These are phyloP conservation scores for Ditylenchus dipsaci DNA, from an alignment of 1,140 invertebrate species.

Conservation along the genomic window DNA sequence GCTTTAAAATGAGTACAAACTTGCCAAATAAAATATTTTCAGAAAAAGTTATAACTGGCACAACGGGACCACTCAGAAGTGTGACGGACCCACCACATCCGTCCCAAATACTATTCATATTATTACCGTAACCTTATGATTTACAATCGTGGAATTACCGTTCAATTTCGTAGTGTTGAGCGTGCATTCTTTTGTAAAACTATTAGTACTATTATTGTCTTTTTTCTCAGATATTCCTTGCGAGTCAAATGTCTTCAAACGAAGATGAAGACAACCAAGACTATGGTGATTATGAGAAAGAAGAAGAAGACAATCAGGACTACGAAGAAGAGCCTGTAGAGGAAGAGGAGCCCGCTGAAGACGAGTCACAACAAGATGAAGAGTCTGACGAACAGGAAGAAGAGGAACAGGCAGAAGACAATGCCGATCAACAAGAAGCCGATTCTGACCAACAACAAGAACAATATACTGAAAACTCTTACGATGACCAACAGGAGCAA, in stretches of 20 bases:
- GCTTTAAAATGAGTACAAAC: no score
- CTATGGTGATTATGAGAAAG: conserved; percentile 12
- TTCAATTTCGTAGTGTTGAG: no score
- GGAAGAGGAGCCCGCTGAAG: conserved; percentile 2
- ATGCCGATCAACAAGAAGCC: conserved; percentile 8
- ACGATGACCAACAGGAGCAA: not conserved
- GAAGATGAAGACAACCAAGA: conserved; percentile 26
- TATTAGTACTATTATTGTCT: no score
- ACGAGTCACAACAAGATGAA: conserved; percentile 21
- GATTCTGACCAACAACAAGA: conserved; percentile 6
- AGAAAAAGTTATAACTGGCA: no score
- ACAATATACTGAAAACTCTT: conserved; percentile 14
- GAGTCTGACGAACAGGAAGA: conserved; percentile 7
- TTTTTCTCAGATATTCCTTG: not conserved
- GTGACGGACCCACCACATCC: no score
- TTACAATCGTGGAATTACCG: no score
- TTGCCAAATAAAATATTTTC: no score
- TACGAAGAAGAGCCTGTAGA: conserved; percentile 3
- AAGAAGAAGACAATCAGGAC: conserved; percentile 9
- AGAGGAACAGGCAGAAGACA: conserved; percentile 7
- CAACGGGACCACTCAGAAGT: no score
- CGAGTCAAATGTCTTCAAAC: conserved; percentile 1
- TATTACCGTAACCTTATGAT: no score
- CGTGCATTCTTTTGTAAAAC: no score
- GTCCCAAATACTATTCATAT: no score